Evolutionary conservation across 1,140 invertebrate species (phyloP).

Genomic region (Mizuhopecten yessoensis): DNA sequence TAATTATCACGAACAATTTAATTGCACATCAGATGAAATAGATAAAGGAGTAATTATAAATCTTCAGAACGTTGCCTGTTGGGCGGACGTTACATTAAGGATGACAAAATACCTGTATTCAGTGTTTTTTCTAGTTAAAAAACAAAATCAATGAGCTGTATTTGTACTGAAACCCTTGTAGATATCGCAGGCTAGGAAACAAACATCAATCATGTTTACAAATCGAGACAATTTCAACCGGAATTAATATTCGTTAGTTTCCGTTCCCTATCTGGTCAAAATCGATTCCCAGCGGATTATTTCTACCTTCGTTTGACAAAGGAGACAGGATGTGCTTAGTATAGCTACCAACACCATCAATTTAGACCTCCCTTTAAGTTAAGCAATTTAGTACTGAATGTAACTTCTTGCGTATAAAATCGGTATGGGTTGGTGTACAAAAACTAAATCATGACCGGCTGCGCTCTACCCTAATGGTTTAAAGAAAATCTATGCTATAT

Average conservation of each 20-base stretch:
- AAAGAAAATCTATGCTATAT: too few relatives aligned
- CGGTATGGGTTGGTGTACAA: too few relatives aligned
- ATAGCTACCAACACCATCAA: background rate
- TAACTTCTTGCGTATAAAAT: background rate
- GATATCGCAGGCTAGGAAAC: background rate
- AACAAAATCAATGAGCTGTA: background rate
- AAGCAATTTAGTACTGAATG: background rate
- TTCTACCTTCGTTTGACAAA: background rate
- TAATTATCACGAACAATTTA: too few relatives aligned
- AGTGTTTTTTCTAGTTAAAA: background rate
- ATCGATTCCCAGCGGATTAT: background rate
- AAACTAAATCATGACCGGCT: too few relatives aligned
- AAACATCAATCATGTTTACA: background rate
- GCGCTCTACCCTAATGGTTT: too few relatives aligned
- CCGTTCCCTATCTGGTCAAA: conserved; percentile 25
- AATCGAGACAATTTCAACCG: conserved; percentile 14
- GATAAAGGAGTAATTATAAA: conserved; percentile 19
- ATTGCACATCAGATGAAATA: background rate
- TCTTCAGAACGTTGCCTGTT: background rate
- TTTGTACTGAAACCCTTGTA: background rate
- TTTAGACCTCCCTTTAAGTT: background rate
- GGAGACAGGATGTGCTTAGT: background rate
- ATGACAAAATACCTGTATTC: background rate
- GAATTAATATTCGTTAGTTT: conserved; percentile 28
- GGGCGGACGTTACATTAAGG: background rate